These are phyloP conservation scores for Hydropotes inermis DNA, from an alignment of 2,113 vertebrate species.

Conservation along the genomic window DNA sequence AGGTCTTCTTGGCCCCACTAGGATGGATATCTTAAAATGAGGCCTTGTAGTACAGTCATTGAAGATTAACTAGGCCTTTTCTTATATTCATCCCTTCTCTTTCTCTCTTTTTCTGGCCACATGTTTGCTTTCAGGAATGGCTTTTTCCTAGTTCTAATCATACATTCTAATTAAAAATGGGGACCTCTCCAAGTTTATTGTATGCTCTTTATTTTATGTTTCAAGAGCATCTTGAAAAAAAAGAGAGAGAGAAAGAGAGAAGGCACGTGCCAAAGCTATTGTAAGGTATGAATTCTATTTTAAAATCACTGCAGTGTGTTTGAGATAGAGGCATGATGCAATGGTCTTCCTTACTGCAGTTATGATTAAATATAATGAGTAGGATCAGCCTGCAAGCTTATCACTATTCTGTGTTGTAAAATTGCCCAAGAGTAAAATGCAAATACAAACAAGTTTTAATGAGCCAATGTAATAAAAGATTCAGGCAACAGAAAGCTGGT, in stretches of 20 bases:
- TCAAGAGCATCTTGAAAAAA: conserved; percentile 45
- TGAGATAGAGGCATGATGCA: conserved; percentile 68
- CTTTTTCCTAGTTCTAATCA: conserved; percentile 63
- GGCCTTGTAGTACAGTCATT: not conserved
- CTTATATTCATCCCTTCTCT: conserved; percentile 9
- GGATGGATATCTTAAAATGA: not conserved
- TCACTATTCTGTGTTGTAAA: conserved; percentile 75
- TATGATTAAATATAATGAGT: conserved; percentile 79
- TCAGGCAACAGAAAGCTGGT: conserved; percentile 66
- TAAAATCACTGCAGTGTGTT: conserved; percentile 63
- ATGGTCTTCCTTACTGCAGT: conserved; percentile 73
- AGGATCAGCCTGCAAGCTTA: conserved; percentile 77
- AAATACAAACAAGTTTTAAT: conserved; percentile 80
- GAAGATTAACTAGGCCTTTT: not conserved
- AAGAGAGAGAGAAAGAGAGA: not conserved
- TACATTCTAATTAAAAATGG: conserved; percentile 61
- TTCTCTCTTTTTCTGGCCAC: not conserved
- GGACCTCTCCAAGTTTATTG: conserved; percentile 14
- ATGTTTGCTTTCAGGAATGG: not conserved
- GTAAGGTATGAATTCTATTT: conserved; percentile 51
- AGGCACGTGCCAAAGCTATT: conserved; percentile 25
- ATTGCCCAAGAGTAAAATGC: conserved; percentile 79
- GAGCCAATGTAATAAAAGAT: conserved; percentile 76
- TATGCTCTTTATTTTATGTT: conserved; percentile 61
- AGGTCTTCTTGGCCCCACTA: not conserved